Evolutionary conservation across 2,888 invertebrate genomes (phyloP).

Genomic region (Oxyteleia sp.): DNA sequence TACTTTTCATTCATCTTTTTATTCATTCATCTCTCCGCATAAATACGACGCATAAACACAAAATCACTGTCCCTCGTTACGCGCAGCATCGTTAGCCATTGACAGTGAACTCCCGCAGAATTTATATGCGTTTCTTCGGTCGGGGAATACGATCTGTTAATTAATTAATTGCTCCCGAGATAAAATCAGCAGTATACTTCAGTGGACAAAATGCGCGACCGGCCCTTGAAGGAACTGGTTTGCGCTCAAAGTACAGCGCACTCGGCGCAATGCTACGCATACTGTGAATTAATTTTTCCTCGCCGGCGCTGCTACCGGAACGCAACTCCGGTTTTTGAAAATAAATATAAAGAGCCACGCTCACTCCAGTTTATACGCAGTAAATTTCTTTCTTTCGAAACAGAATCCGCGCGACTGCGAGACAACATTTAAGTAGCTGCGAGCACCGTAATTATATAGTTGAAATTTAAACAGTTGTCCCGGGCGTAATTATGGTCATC

Average conservation of each 20-base stretch:
- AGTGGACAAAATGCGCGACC: slow-evolving; percentile 52
- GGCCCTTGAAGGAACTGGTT: slow-evolving; percentile 71
- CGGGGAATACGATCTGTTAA: slow-evolving; percentile 73
- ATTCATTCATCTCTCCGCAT: slow-evolving; percentile 43
- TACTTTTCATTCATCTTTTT: slow-evolving; percentile 45
- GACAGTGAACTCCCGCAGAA: slow-evolving; percentile 47
- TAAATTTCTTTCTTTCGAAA: slow-evolving; percentile 63
- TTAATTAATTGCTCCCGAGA: slow-evolving; percentile 74
- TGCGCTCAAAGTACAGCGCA: slow-evolving; percentile 58
- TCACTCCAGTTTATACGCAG: slow-evolving; percentile 30
- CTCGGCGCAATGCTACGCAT: slow-evolving; percentile 52
- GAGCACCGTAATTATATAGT: slow-evolving; percentile 54
- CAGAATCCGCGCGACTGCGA: slow-evolving; percentile 31
- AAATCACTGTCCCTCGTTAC: slow-evolving; percentile 49
- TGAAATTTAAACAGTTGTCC: slow-evolving; percentile 66
- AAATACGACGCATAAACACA: slow-evolving; percentile 21
- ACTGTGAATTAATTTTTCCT: slow-evolving; percentile 72
- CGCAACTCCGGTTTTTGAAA: slow-evolving; percentile 64
- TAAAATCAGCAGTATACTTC: slow-evolving; percentile 65
- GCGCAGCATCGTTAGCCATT: slow-evolving; percentile 52
- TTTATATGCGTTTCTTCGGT: slow-evolving; percentile 66
- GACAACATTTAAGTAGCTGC: slow-evolving; percentile 48
- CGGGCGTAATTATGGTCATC: slow-evolving; percentile 55
- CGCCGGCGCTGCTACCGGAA: slow-evolving; percentile 54
- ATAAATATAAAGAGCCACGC: slow-evolving; percentile 54